phyloP scores from a whole-genome alignment of 2,888 invertebrate genomes.

The Norana najaformis region DNA sequence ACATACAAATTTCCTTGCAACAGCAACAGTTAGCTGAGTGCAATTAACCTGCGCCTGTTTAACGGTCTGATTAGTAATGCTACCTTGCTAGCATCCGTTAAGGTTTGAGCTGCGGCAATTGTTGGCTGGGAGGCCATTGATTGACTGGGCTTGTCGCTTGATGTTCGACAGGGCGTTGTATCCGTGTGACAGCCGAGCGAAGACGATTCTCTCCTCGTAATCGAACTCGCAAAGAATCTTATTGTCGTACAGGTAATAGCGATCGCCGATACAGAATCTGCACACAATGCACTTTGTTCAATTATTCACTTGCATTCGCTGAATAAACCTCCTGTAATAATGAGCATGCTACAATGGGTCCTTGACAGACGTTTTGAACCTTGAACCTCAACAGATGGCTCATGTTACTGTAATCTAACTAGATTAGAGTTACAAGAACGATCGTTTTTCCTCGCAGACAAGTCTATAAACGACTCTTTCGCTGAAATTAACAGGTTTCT shows the following conservation, averaged over 20 bases:
- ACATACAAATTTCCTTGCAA: too few species aligned
- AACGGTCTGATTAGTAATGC: not conserved
- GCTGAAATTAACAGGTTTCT: too few species aligned
- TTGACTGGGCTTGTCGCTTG: slow-evolving; percentile 60
- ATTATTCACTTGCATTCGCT: not conserved
- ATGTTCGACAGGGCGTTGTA: slow-evolving; percentile 84
- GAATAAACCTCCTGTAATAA: not conserved
- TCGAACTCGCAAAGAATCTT: slow-evolving; percentile 92
- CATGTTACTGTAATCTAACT: too few species aligned
- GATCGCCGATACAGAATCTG: slow-evolving; percentile 93
- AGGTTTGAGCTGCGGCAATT: not conserved
- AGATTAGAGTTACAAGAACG: too few species aligned
- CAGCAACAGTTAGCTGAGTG: not conserved
- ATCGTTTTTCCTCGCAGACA: too few species aligned
- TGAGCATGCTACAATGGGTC: not conserved
- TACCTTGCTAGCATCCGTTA: not conserved
- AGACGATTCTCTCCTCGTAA: slow-evolving; percentile 87
- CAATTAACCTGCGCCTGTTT: not conserved
- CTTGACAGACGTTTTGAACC: not conserved
- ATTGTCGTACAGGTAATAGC: slow-evolving; percentile 89
- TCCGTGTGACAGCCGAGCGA: slow-evolving; percentile 85
- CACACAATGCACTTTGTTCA: slow-evolving; percentile 35
- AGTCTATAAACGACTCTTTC: too few species aligned
- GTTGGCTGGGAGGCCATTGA: slow-evolving; percentile 1
- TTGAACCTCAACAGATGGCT: not conserved